These are phyloP conservation scores for Isichthys henryi DNA, from an alignment of 2,113 vertebrate species.

Conservation along the genomic window DNA sequence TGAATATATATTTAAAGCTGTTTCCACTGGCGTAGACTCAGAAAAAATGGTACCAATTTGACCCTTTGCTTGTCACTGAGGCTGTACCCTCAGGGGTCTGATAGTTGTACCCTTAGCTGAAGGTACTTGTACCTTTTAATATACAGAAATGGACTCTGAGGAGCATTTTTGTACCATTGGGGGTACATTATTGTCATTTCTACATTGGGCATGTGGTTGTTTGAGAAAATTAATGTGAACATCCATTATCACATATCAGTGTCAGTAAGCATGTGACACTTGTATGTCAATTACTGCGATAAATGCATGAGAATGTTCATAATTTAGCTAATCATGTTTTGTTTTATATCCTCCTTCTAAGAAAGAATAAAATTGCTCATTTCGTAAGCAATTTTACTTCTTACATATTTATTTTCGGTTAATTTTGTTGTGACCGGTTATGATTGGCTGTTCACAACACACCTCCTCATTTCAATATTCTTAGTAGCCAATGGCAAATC, in stretches of 20 bases:
- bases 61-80: no score
- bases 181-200: no score
- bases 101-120: no score
- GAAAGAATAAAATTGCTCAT: background rate
- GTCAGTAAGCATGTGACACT: background rate
- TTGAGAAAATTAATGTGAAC: background rate
- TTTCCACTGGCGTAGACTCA: background rate
- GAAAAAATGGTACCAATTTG: no score
- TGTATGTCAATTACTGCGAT: background rate
- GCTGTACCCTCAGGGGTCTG: no score
- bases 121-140: no score
- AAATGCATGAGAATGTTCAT: background rate
- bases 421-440: background rate
- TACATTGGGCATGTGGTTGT: background rate
- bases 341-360: background rate
- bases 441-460: background rate
- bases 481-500: background rate
- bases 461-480: background rate
- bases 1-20: background rate
- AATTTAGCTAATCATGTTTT: background rate
- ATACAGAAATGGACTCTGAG: no score
- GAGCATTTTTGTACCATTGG: no score
- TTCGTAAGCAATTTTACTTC: background rate
- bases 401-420: background rate
- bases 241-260: background rate